These are phyloP conservation scores for Cephalopterus ornatus DNA, from an alignment of 2,113 vertebrate species.

Conservation along the genomic window DNA sequence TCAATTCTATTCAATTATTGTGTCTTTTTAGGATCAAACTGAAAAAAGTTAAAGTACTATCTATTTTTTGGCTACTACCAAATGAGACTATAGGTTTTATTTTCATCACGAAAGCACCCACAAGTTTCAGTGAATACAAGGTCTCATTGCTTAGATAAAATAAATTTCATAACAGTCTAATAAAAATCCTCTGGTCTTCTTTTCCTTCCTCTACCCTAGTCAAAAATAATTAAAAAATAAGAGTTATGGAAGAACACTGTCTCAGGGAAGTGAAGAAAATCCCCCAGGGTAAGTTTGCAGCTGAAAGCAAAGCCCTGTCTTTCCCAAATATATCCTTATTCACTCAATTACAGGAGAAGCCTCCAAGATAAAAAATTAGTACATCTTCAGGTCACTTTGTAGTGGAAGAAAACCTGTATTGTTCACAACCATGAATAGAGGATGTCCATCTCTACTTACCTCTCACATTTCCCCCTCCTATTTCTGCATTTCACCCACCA, in stretches of 20 bases:
- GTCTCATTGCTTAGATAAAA: not conserved
- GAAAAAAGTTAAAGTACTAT: not conserved
- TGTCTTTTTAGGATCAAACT: not conserved
- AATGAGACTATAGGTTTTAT: not conserved
- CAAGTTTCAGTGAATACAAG: not conserved
- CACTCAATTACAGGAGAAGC: not conserved
- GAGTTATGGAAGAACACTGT: not conserved
- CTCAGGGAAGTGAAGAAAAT: not conserved
- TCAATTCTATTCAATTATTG: not conserved
- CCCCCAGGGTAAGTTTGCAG: not conserved
- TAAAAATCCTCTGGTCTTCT: not conserved
- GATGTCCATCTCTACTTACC: no score
- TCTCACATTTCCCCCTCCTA: no score
- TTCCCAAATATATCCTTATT: not conserved
- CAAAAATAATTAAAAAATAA: not conserved
- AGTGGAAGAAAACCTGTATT: not conserved
- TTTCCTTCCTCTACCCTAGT: not conserved
- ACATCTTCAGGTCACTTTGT: not conserved
- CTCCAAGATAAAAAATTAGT: not conserved
- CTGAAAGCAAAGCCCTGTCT: not conserved
- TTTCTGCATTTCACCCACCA: not conserved
- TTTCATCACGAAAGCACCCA: not conserved
- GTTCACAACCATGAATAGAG: fast-evolving
- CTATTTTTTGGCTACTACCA: not conserved
- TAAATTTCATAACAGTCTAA: not conserved